A percentile compares a stretch with the other conserved stretches of the same genome.
Conservation (phyloP, 2,888 invertebrate genomes). For the Scelioninae gen. 1 region DNA sequence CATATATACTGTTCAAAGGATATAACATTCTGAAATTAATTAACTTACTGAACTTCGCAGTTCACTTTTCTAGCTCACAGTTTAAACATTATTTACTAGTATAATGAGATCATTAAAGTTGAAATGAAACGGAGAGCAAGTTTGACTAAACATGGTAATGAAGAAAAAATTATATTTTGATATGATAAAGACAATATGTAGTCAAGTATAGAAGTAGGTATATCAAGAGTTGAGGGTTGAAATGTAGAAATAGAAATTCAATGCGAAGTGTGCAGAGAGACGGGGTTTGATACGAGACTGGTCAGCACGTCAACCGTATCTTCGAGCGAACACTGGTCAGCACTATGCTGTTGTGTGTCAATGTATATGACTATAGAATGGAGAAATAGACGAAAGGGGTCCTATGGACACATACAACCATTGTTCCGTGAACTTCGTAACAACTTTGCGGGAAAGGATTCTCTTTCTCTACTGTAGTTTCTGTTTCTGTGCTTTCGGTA, state of each 20-base stretch:
- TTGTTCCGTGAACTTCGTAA: slow-evolving; percentile 83
- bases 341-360: slow-evolving; percentile 75
- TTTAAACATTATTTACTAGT: no score
- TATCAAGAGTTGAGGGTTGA: slow-evolving; percentile 71
- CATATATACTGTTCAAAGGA: no score
- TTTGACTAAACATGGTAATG: slow-evolving; percentile 15
- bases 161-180: slow-evolving; percentile 51
- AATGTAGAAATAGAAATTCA: slow-evolving; percentile 79
- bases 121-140: slow-evolving; percentile 11
- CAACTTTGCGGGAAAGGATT: slow-evolving; percentile 79
- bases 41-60: no score
- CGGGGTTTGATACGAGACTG: slow-evolving; percentile 69
- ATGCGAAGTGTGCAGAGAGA: slow-evolving; percentile 74
- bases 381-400: slow-evolving; percentile 75
- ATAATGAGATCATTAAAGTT: slow-evolving; percentile 20
- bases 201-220: slow-evolving; percentile 63
- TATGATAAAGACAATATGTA: slow-evolving; percentile 59
- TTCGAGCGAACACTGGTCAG: slow-evolving; percentile 82
- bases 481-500: slow-evolving; percentile 65
- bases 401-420: slow-evolving; percentile 78
- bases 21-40: no score
- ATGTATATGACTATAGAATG: slow-evolving; percentile 75
- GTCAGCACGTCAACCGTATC: slow-evolving; percentile 82
- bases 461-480: slow-evolving; percentile 68
- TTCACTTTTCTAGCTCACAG: no score